These are phyloP conservation scores for Dicrurus megarhynchus DNA, from an alignment of 2,113 vertebrate genomes.

Conservation along the genomic window DNA sequence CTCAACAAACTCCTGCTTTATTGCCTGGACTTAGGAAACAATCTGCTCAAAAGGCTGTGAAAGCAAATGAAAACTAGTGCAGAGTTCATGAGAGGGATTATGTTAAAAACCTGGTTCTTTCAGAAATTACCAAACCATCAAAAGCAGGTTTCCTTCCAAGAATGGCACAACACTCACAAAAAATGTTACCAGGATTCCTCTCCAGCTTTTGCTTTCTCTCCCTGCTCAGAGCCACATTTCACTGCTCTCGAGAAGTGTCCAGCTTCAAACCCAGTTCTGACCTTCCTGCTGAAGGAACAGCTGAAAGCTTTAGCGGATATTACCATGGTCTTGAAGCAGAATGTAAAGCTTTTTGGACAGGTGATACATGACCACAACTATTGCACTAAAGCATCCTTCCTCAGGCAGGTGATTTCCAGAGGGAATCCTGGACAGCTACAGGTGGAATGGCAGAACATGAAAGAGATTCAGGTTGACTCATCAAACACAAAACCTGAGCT, in stretches of 20 bases:
- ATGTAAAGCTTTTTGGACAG: background rate
- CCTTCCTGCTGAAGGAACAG: background rate
- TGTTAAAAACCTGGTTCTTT: background rate
- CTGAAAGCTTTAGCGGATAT: background rate
- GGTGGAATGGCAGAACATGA: background rate
- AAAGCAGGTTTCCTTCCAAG: background rate
- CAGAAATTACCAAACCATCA: background rate
- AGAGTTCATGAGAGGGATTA: background rate
- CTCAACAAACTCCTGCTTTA: background rate
- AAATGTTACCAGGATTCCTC: background rate
- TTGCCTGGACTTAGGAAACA: background rate
- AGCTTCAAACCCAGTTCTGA: background rate
- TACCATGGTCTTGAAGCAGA: background rate
- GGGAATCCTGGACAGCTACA: background rate
- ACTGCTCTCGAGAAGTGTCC: background rate
- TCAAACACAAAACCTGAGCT: background rate
- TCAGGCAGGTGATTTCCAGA: background rate
- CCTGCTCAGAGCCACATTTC: background rate
- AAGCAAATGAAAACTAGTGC: background rate
- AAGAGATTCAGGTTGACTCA: background rate
- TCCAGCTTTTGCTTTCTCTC: background rate
- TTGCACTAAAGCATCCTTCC: background rate
- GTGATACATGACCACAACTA: accelerated
- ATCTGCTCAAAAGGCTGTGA: background rate
- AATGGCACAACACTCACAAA: background rate